These are phyloP conservation scores for Mesocricetus auratus DNA, from an alignment of 2,113 vertebrate species.

Conservation along the genomic window DNA sequence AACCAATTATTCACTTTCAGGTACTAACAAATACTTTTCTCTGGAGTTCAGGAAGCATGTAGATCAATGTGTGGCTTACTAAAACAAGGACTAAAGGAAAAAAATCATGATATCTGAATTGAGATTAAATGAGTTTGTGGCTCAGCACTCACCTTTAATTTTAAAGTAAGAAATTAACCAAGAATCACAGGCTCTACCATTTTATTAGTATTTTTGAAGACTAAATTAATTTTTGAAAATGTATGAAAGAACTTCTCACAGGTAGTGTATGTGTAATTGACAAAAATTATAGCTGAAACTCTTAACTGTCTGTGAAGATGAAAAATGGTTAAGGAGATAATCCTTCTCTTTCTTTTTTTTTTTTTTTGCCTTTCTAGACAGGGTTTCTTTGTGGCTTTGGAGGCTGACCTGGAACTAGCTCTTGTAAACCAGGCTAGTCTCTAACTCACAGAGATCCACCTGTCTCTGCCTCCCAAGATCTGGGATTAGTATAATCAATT, in stretches of 20 bases:
- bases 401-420: too few relatives aligned
- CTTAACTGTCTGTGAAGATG: background rate
- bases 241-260: background rate
- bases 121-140: background rate
- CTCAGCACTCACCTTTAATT: background rate
- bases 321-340: background rate
- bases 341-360: too few relatives aligned
- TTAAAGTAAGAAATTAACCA: background rate
- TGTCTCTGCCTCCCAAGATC: too few relatives aligned
- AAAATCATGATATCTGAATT: background rate
- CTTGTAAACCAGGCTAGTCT: too few relatives aligned
- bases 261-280: background rate
- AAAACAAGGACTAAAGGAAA: background rate
- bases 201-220: background rate
- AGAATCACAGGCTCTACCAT: accelerated
- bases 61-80: background rate
- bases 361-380: too few relatives aligned
- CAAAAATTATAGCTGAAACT: background rate
- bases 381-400: too few relatives aligned
- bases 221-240: background rate
- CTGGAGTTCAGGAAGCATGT: background rate
- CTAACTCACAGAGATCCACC: too few relatives aligned
- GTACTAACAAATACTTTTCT: background rate
- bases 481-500: too few relatives aligned
- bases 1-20: background rate